phyloP scores from a whole-genome alignment of 2,113 vertebrate species.

The Todiramphus chloris region DNA sequence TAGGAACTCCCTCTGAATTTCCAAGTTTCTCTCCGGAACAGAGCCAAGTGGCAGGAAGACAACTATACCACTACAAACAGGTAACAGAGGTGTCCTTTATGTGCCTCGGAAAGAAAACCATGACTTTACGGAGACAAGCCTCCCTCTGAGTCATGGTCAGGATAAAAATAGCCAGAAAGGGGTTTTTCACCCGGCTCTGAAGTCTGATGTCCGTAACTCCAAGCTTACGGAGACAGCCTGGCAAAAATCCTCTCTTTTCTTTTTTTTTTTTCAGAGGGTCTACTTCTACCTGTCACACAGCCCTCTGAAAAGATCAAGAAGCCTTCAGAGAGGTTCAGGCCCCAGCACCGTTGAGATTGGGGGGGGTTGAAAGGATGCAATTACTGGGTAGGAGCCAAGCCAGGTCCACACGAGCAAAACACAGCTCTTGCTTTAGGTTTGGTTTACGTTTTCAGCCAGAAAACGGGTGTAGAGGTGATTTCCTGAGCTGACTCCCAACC shows the following conservation, averaged over 20 bases:
- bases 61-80: neutral
- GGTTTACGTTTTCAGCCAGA: neutral
- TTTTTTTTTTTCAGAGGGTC: neutral
- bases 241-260: neutral
- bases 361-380: neutral
- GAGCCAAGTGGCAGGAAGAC: neutral
- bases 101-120: neutral
- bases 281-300: accelerated
- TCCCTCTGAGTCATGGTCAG: neutral
- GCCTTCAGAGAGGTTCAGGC: too few species aligned
- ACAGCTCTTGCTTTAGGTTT: neutral
- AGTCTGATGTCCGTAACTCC: neutral
- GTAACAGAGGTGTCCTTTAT: neutral
- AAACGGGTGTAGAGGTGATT: neutral
- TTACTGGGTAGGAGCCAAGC: neutral
- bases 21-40: neutral
- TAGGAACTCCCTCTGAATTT: neutral
- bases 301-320: neutral
- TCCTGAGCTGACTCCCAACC: neutral
- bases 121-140: neutral
- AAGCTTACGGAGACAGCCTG: neutral
- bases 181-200: neutral
- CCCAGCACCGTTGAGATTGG: accelerated
- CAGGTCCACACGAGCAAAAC: accelerated
- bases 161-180: neutral